These are phyloP conservation scores for Corvus moneduloides DNA, from an alignment of 2,113 vertebrate species.

Conservation along the genomic window DNA sequence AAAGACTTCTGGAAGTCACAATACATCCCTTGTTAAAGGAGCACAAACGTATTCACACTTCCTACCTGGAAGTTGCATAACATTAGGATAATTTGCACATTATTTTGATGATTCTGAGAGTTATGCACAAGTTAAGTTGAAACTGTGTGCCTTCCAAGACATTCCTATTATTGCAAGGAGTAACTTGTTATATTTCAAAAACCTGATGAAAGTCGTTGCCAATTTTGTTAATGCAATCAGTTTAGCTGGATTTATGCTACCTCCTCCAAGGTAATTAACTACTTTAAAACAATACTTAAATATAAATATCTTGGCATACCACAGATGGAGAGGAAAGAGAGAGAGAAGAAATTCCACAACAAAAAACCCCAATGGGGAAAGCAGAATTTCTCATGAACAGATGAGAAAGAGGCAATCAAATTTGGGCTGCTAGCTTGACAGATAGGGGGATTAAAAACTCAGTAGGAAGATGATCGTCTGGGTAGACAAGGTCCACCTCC, in stretches of 20 bases:
- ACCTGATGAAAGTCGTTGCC: neutral
- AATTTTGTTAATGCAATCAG: neutral
- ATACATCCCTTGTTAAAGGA: neutral
- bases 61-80: neutral
- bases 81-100: neutral
- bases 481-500: neutral
- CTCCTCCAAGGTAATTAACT: neutral
- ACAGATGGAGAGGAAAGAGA: neutral
- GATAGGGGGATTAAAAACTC: neutral
- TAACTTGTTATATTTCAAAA: neutral
- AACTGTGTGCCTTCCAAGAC: neutral
- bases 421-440: neutral
- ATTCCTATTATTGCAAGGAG: neutral
- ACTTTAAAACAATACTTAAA: neutral
- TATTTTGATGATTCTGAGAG: neutral
- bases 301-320: neutral
- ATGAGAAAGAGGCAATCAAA: neutral
- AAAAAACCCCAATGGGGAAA: neutral
- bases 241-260: neutral
- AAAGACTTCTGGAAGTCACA: neutral
- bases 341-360: neutral
- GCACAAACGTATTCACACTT: neutral
- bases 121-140: neutral
- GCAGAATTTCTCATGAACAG: neutral
- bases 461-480: neutral